Percentiles rank a stretch among this genome's conserved stretches.
phyloP scores from a whole-genome alignment of 2,797 vertebrate genomes.

The Sebastes cheni region DNA sequence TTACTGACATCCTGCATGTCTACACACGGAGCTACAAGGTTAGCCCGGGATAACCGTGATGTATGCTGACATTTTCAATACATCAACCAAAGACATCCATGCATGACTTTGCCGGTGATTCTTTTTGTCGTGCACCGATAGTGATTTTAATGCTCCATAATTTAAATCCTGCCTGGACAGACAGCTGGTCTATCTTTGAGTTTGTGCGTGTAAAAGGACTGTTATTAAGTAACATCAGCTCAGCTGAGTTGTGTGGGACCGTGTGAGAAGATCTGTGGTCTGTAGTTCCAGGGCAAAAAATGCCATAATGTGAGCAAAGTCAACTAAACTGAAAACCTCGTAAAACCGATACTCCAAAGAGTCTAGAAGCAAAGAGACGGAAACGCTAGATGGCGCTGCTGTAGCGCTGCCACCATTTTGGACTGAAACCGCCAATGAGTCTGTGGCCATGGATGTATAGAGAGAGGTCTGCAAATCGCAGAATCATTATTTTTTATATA shows the following conservation, averaged over 20 bases:
- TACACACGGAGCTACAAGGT: slow-evolving; percentile 15
- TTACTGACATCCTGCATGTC: slow-evolving; percentile 34
- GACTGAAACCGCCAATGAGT: too few species aligned
- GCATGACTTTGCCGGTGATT: background rate
- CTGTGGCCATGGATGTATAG: too few species aligned
- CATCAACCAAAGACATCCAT: background rate
- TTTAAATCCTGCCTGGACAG: background rate
- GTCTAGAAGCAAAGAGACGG: too few species aligned
- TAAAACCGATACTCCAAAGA: too few species aligned
- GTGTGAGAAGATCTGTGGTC: background rate
- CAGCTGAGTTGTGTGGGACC: background rate
- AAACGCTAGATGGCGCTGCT: too few species aligned
- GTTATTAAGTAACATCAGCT: background rate
- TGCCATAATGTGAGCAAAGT: too few species aligned
- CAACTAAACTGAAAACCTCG: too few species aligned
- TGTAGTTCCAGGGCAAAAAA: too few species aligned
- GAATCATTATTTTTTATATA: too few species aligned
- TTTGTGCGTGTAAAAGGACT: background rate
- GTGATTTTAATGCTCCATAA: background rate
- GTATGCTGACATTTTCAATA: background rate
- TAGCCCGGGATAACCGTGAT: slow-evolving; percentile 13
- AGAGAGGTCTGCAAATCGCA: too few species aligned
- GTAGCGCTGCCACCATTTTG: too few species aligned
- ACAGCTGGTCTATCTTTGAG: background rate
- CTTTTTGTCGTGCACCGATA: background rate